Conservation (phyloP, 2,888 invertebrate species). For the Herminia tarsipennalis region DNA sequence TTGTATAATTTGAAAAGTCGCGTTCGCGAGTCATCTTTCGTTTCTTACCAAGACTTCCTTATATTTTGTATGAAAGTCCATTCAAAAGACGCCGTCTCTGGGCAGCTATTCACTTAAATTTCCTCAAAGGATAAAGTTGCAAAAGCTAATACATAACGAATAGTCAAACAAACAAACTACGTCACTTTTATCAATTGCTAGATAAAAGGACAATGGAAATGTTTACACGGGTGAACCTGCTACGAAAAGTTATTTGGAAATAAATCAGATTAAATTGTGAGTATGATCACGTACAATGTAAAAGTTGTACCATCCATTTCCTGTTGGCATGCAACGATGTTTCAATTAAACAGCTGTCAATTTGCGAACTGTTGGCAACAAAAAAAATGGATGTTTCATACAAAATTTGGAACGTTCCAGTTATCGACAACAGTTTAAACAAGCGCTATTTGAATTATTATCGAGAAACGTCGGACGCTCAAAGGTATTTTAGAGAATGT, state of each 20-base stretch:
- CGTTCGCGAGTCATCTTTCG: too few species aligned
- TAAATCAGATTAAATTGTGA: constrained; percentile 23
- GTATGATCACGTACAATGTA: constrained; percentile 22
- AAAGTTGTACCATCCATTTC: constrained; percentile 25
- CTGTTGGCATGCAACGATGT: constrained; percentile 29
- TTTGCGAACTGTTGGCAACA: constrained; percentile 18
- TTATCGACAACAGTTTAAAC: constrained; percentile 36
- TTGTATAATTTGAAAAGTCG: too few species aligned
- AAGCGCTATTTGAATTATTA: constrained; percentile 28
- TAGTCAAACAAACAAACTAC: too few species aligned
- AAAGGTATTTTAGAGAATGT: constrained; percentile 11
- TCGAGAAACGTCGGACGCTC: constrained; percentile 7
- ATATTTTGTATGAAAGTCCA: too few species aligned
- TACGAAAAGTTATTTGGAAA: constrained; percentile 1
- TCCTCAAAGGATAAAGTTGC: too few species aligned
- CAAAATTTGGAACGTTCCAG: constrained; percentile 16
- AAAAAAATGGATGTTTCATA: constrained; percentile 28
- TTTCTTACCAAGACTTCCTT: too few species aligned
- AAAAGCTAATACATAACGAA: too few species aligned
- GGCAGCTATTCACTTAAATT: too few species aligned
- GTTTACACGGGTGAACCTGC: too few species aligned
- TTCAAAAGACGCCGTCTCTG: too few species aligned
- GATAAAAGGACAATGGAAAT: too few species aligned
- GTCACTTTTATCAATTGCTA: too few species aligned
- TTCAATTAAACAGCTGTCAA: constrained; percentile 36